Evolutionary conservation across 2,113 vertebrate species (phyloP), one percentile per base, ranked within the genome.

Genomic region (Nothocercus julius): DNA sequence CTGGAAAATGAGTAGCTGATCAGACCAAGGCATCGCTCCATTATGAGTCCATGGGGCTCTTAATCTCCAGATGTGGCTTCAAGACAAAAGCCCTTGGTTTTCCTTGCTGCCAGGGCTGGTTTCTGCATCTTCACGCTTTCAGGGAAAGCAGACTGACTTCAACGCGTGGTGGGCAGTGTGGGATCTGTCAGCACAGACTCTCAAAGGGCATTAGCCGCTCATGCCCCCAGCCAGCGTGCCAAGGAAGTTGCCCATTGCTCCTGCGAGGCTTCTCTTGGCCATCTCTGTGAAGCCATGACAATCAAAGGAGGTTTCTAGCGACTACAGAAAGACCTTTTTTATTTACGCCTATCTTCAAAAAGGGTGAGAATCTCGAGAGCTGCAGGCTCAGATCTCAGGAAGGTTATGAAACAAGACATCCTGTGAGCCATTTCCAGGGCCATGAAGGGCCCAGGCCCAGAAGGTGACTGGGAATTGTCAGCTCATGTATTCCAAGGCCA

Each of bases 161-260:
- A 40, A 59, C 22, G 51, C 6, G 2, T 5, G 21, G 42, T 49
- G 82, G 34, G 62, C 40, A 75, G 72, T n/a, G n/a, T 51, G 38
- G 34, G 7, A 6, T 40, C n/a, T n/a, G 32, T 56, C 51, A 21
- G 47, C 47, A 30, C 22, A 77, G 44, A 5, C 44, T 78, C 45
- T 45, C 53, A 25, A 24, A 32, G 56, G 11, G 32, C 36, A 19
- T 53, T 8, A 54, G 14, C n/a, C 22, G 30, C 10, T 8, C 9
- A 11, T 18, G 28, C 16, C 9, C 8, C 74, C 47, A n/a, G 34
- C 24, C 0, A 2, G 34, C 28, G 27, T 38, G 54, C 51, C 0
- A 1, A 51, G 54, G 54, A 51, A 87, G 45, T 27, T 70, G 45
- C 21, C 44, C 3, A 1, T 21, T 53, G 66, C 25, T 17, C 15